Percentiles rank a stretch among this genome's conserved stretches.
These are phyloP conservation scores for Crematogaster levior DNA, from an alignment of 2,888 invertebrate species.

Conservation along the genomic window DNA sequence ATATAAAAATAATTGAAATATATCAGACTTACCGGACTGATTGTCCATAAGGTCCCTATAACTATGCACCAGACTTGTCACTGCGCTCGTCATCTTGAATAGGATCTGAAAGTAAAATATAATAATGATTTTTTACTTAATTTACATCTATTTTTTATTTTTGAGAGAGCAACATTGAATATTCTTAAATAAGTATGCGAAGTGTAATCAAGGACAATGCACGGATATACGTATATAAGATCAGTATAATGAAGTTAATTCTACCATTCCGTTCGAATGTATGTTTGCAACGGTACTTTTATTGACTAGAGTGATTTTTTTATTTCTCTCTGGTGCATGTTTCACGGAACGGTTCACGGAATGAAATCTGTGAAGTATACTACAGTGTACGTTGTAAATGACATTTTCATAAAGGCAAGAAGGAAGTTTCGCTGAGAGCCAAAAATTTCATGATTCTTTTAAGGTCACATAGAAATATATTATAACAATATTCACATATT, in stretches of 20 bases:
- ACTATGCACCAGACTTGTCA: slow-evolving; percentile 86
- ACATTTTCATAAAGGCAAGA: not conserved
- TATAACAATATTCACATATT: too few species aligned
- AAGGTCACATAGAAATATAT: not conserved
- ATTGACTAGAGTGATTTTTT: not conserved
- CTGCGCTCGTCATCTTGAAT: slow-evolving; percentile 88
- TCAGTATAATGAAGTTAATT: not conserved
- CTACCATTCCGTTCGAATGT: too few species aligned
- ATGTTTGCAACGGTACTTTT: not conserved
- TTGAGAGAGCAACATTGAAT: too few species aligned
- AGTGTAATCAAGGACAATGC: too few species aligned
- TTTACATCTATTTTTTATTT: too few species aligned
- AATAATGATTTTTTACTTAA: slow-evolving; percentile 9
- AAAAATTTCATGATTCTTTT: not conserved
- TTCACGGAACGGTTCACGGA: not conserved
- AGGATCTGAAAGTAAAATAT: slow-evolving; percentile 75
- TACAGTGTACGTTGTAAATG: not conserved
- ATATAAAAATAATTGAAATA: not conserved
- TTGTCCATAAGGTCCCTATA: slow-evolving; percentile 91
- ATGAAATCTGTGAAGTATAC: not conserved
- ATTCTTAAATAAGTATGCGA: too few species aligned
- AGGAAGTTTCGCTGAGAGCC: not conserved
- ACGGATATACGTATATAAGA: not conserved
- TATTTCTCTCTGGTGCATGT: not conserved
- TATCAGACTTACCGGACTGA: slow-evolving; percentile 88